A percentile compares a stretch with the other conserved stretches of the same genome.
Evolutionary conservation across 2,888 invertebrate genomes (phyloP).

Genomic region (Deroplatys truncata): DNA sequence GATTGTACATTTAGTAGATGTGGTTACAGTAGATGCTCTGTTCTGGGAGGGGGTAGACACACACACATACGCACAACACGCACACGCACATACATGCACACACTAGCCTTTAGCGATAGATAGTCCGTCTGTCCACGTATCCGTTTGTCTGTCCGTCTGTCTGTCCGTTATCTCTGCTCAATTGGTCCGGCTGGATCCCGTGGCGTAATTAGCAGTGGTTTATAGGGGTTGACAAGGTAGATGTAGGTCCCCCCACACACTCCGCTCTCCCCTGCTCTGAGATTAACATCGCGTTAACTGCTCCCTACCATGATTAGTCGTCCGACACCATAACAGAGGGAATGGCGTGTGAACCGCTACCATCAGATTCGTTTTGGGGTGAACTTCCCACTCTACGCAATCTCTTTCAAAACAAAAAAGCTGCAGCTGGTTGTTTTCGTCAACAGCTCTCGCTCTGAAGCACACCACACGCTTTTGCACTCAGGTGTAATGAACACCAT

Average conservation of each 20-base stretch:
- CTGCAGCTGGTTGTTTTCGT: too few relatives aligned
- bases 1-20: background rate
- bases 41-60: background rate
- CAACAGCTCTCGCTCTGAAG: background rate
- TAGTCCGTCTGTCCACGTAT: background rate
- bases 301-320: background rate
- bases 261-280: background rate
- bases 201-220: conserved; percentile 21
- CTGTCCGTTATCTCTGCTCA: conserved; percentile 18
- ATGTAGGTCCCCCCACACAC: conserved; percentile 1
- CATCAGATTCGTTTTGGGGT: background rate
- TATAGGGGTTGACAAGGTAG: conserved; percentile 23
- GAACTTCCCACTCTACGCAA: background rate
- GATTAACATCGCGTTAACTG: background rate
- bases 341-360: background rate
- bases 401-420: background rate
- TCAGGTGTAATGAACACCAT: too few relatives aligned
- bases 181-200: conserved; percentile 16
- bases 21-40: background rate
- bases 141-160: background rate
- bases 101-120: conserved; percentile 1
- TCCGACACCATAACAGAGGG: background rate
- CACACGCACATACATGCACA: background rate
- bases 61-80: too few relatives aligned
- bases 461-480: too few relatives aligned